phyloP scores from a whole-genome alignment of 2,797 vertebrate genomes.

The Chaetophractus vellerosus region DNA sequence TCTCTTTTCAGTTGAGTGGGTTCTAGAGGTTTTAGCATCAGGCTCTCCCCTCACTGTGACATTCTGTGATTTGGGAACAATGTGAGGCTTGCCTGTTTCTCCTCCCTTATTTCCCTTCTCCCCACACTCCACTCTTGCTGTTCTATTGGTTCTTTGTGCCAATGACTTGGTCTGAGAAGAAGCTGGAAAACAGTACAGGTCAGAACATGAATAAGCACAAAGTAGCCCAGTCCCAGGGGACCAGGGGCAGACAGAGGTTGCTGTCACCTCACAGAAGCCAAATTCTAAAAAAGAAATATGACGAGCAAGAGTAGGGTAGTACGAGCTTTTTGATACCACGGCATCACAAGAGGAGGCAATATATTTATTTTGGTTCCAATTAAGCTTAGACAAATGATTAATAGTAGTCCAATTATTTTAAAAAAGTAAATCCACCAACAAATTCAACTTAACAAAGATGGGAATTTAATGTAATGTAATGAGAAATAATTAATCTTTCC shows the following conservation, averaged over 20 bases:
- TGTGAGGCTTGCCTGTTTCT: fast-evolving
- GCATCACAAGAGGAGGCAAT: not conserved
- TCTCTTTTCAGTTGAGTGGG: not conserved
- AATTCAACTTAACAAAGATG: not conserved
- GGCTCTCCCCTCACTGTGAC: fast-evolving
- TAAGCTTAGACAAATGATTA: not conserved
- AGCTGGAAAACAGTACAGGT: not conserved
- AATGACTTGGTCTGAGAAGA: not conserved
- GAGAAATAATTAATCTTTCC: not conserved
- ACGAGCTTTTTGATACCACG: fast-evolving
- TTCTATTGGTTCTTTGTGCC: not conserved
- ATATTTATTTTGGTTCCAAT: not conserved
- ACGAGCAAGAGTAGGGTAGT: not conserved
- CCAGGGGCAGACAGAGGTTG: not conserved
- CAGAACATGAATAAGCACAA: not conserved
- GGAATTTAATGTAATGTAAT: not conserved
- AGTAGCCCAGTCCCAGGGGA: not conserved
- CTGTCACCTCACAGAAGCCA: not conserved
- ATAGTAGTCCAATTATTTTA: not conserved
- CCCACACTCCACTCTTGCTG: fast-evolving
- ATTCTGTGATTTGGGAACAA: too few species aligned
- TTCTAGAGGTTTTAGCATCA: not conserved
- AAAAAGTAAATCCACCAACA: slow-evolving; percentile 42
- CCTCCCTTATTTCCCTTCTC: not conserved
- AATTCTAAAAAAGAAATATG: too few species aligned